phyloP scores from a whole-genome alignment of 2,888 invertebrate species.

The Leuctra nigra region DNA sequence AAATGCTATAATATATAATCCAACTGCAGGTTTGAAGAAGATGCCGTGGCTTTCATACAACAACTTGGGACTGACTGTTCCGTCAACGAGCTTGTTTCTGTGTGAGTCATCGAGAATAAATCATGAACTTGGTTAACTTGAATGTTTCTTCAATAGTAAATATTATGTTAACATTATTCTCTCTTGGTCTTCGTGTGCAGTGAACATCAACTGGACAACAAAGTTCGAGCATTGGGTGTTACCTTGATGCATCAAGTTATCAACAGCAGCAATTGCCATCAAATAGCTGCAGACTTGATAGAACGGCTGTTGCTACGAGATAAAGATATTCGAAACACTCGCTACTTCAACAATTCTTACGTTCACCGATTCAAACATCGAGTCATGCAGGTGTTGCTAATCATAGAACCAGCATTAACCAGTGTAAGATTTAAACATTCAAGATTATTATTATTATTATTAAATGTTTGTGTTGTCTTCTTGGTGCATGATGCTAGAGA shows the following conservation, averaged over 20 bases:
- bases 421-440: no score
- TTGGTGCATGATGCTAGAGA: no score
- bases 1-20: no score
- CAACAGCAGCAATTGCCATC: background rate
- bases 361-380: conserved; percentile 51
- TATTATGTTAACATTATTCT: no score
- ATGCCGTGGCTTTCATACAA: conserved; percentile 31
- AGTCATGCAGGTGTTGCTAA: conserved; percentile 46
- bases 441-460: no score
- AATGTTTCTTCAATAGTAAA: no score
- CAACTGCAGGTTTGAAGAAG: conserved; percentile 32
- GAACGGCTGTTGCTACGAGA: conserved; percentile 30
- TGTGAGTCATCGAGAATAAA: background rate
- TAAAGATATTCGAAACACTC: conserved; percentile 27
- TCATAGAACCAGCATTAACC: conserved; percentile 41
- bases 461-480: no score
- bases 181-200: background rate
- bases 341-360: conserved; percentile 52
- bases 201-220: no score
- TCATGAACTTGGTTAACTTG: no score
- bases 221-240: conserved; percentile 28
- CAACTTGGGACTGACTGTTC: conserved; percentile 27
- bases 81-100: conserved; percentile 28
- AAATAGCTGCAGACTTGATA: conserved; percentile 22
- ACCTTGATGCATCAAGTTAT: conserved; percentile 25